Percentiles rank a stretch among this genome's conserved stretches.
These are phyloP conservation scores for Sitophilus oryzae DNA, from an alignment of 1,140 invertebrate genomes.

Conservation along the genomic window DNA sequence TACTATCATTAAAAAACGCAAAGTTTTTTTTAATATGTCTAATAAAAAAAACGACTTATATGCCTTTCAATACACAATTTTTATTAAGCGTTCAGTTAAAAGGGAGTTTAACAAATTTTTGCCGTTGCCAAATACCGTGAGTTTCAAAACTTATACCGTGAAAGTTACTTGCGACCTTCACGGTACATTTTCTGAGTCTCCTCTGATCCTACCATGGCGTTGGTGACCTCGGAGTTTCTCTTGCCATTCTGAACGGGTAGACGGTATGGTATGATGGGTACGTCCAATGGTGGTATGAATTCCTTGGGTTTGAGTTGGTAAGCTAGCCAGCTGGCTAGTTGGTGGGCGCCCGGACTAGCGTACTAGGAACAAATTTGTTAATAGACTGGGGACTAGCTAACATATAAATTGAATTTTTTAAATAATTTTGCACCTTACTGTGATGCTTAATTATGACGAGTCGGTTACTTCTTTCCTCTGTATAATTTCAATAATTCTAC, in stretches of 20 bases:
- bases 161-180: constrained; percentile 29
- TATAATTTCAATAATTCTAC: too few relatives aligned
- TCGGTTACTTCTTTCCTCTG: too few relatives aligned
- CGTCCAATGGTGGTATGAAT: constrained; percentile 25
- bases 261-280: constrained; percentile 34
- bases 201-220: constrained; percentile 38
- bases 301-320: constrained; percentile 32
- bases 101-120: constrained; percentile 13
- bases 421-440: too few relatives aligned
- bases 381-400: too few relatives aligned
- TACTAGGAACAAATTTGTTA: constrained; percentile 33
- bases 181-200: constrained; percentile 38
- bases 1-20: too few relatives aligned
- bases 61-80: too few relatives aligned
- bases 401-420: too few relatives aligned
- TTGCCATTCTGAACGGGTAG: constrained; percentile 32
- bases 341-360: constrained; percentile 35
- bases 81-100: too few relatives aligned
- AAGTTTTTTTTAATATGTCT: too few relatives aligned
- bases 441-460: too few relatives aligned
- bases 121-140: neutral
- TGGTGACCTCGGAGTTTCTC: constrained; percentile 39
- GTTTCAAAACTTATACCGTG: too few relatives aligned
- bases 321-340: constrained; percentile 37
- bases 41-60: too few relatives aligned